phyloP scores from a whole-genome alignment of 2,888 invertebrate genomes.

The Erebia aethiops region DNA sequence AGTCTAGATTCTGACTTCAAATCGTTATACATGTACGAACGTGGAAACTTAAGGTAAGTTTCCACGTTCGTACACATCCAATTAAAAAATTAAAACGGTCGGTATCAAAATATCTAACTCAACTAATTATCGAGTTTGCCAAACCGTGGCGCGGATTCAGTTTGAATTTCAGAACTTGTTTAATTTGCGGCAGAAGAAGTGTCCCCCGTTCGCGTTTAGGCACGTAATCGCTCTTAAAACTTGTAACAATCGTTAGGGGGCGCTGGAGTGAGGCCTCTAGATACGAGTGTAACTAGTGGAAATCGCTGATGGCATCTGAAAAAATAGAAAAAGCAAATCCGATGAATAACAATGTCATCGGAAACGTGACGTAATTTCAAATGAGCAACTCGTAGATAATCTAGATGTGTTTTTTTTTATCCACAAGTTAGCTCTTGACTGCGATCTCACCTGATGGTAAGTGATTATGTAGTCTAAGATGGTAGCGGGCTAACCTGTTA shows the following conservation, averaged over 20 bases:
- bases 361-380: conserved; percentile 9
- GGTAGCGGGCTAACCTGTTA: too few relatives aligned
- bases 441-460: too few relatives aligned
- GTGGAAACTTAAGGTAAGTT: neutral
- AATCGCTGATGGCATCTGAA: conserved; percentile 24
- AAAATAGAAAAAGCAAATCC: conserved; percentile 15
- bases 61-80: conserved; percentile 29
- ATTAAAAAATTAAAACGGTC: conserved; percentile 36
- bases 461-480: too few relatives aligned
- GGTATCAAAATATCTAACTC: conserved; percentile 46
- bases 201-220: conserved; percentile 70
- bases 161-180: conserved; percentile 70
- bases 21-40: too few relatives aligned
- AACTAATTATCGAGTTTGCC: conserved; percentile 74
- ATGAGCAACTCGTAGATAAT: neutral
- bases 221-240: conserved; percentile 76
- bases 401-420: too few relatives aligned
- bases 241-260: conserved; percentile 52
- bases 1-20: too few relatives aligned
- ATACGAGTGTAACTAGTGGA: conserved; percentile 26
- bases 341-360: neutral
- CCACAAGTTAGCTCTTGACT: too few relatives aligned
- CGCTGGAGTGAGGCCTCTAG: conserved; percentile 24
- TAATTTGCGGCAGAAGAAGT: conserved; percentile 74
- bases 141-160: conserved; percentile 47